These are phyloP conservation scores for Cantharis nigra DNA, from an alignment of 2,888 invertebrate species.

Conservation along the genomic window DNA sequence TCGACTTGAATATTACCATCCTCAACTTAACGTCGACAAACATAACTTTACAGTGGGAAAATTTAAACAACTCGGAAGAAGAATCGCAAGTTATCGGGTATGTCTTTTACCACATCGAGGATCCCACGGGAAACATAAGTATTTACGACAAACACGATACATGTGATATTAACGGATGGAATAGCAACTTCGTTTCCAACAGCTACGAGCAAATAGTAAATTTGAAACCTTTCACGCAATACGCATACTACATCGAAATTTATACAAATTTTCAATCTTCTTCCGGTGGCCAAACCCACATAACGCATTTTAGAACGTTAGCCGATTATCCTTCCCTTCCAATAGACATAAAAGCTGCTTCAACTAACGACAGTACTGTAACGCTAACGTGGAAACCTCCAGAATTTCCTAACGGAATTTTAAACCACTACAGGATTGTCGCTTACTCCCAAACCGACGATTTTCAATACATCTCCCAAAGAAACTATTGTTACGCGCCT, in stretches of 20 bases:
- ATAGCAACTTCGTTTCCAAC: constrained; percentile 40
- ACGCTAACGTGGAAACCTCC: constrained; percentile 66
- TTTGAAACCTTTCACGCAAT: constrained; percentile 70
- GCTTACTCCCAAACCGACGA: constrained; percentile 45
- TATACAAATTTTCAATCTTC: constrained; percentile 55
- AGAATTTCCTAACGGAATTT: constrained; percentile 45
- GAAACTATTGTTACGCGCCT: constrained; percentile 60
- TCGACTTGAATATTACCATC: constrained; percentile 55
- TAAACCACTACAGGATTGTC: constrained; percentile 51
- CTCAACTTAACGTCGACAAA: constrained; percentile 49
- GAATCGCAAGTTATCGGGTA: constrained; percentile 60
- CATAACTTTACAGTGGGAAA: constrained; percentile 54
- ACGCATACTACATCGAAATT: constrained; percentile 72
- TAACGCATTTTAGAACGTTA: constrained; percentile 68
- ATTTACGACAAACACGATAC: constrained; percentile 52
- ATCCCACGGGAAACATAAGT: constrained; percentile 59
- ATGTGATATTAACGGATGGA: constrained; percentile 46
- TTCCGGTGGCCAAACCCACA: constrained; percentile 64
- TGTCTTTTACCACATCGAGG: constrained; percentile 66
- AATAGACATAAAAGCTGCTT: constrained; percentile 39
- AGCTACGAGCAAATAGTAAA: constrained; percentile 48
- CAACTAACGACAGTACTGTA: constrained; percentile 49
- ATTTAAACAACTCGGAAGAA: constrained; percentile 34
- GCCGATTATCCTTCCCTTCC: constrained; percentile 61
- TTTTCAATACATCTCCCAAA: constrained; percentile 49